Evolutionary conservation across 2,113 vertebrate species (phyloP).

Genomic region (Acrocephalus kingi): DNA sequence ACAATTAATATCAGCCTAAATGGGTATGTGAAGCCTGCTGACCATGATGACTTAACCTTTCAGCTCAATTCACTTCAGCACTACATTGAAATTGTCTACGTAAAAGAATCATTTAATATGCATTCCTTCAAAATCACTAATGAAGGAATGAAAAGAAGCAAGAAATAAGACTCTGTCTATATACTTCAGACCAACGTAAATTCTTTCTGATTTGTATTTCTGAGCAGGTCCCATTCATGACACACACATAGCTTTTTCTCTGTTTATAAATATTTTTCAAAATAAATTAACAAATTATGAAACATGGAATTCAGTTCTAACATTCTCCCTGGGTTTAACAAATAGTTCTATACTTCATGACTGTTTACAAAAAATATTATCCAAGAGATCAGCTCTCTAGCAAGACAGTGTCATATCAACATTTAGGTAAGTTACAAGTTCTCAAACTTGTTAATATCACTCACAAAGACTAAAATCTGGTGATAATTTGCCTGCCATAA

Average conservation of each 20-base stretch:
- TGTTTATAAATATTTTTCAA: background rate
- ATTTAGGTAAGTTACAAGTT: background rate
- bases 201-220: background rate
- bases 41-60: conserved; percentile 5
- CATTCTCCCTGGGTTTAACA: background rate
- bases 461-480: background rate
- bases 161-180: background rate
- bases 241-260: background rate
- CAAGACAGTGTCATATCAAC: background rate
- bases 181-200: background rate
- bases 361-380: background rate
- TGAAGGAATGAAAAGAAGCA: background rate
- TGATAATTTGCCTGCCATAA: background rate
- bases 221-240: background rate
- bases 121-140: background rate
- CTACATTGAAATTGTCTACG: background rate
- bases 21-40: background rate
- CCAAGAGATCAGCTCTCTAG: background rate
- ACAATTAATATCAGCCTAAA: background rate
- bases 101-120: background rate
- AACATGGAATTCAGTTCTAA: background rate
- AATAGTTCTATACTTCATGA: background rate
- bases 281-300: background rate
- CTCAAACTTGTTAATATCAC: background rate
- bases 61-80: conserved; percentile 20